Evolutionary conservation across 2,888 invertebrate genomes (phyloP).

Genomic region (Sycophila texana): DNA sequence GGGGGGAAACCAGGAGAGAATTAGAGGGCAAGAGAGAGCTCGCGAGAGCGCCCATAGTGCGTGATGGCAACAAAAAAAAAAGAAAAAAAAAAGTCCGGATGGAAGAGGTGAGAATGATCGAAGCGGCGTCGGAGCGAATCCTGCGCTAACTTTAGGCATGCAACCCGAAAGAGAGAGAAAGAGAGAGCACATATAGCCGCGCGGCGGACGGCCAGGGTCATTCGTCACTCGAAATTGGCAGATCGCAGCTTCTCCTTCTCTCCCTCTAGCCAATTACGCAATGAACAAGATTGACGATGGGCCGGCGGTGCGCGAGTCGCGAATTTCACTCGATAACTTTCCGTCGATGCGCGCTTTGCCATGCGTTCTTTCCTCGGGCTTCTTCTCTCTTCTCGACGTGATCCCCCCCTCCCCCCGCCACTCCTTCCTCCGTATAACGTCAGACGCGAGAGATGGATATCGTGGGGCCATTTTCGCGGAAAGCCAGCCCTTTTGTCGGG

Average conservation of each 20-base stretch:
- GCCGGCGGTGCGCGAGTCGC: constrained; percentile 25
- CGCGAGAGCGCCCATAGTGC: neutral
- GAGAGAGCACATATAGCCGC: neutral
- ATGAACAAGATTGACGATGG: constrained; percentile 56
- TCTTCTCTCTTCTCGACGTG: constrained; percentile 8
- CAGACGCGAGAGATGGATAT: constrained; percentile 37
- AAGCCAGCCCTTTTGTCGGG: neutral
- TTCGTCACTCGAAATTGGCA: constrained; percentile 60
- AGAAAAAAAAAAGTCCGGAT: constrained; percentile 7
- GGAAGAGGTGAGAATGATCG: constrained; percentile 19
- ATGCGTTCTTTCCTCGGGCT: constrained; percentile 3
- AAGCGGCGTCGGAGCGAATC: constrained; percentile 17
- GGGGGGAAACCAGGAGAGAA: constrained; percentile 2
- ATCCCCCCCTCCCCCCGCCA: too few relatives aligned
- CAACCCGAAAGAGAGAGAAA: neutral
- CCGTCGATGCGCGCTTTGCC: constrained; percentile 21
- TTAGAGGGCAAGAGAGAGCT: constrained; percentile 23
- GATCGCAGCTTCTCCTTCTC: constrained; percentile 41
- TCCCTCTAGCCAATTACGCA: constrained; percentile 53
- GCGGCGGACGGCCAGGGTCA: constrained; percentile 28
- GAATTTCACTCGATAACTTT: constrained; percentile 52
- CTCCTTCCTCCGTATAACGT: neutral
- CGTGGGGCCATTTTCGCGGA: constrained; percentile 6
- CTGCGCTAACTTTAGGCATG: constrained; percentile 47
- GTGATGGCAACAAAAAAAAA: neutral